Evolutionary conservation across 2,113 vertebrate species (phyloP).

Genomic region (Petroica traversi): DNA sequence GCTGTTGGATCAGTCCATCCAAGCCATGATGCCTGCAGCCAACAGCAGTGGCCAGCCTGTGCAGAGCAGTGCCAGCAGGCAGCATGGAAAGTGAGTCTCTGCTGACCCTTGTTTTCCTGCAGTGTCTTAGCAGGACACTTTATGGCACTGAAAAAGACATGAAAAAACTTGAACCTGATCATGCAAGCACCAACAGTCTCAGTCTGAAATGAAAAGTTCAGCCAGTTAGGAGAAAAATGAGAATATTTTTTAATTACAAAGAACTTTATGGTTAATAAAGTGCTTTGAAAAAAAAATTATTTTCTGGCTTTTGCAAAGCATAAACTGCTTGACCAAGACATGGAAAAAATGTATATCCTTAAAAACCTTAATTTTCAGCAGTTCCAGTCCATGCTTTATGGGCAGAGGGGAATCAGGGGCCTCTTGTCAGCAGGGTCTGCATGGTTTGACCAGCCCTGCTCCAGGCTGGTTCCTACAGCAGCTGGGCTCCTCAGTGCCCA

Average conservation of each 20-base stretch:
- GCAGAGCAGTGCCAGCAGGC: constrained; percentile 23
- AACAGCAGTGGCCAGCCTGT: not conserved
- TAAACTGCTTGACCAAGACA: not conserved
- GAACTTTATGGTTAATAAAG: not conserved
- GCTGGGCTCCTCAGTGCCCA: not conserved
- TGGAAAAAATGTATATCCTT: not conserved
- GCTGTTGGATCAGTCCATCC: constrained; percentile 59
- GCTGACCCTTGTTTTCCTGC: not conserved
- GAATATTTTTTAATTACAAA: not conserved
- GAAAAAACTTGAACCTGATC: not conserved
- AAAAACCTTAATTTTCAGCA: not conserved
- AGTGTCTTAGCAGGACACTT: not conserved
- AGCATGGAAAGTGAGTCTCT: constrained; percentile 51
- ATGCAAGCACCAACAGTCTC: accelerated
- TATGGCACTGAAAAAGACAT: not conserved
- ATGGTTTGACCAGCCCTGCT: constrained; percentile 20
- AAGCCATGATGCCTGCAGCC: not conserved
- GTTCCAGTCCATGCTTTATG: not conserved
- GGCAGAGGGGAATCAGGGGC: not conserved
- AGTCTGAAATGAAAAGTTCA: not conserved
- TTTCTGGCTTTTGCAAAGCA: not conserved
- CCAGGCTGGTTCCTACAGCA: not conserved
- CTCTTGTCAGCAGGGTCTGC: not conserved
- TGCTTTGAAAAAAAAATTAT: not conserved
- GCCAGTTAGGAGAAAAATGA: not conserved